These are phyloP conservation scores for Hemicordylus capensis DNA, from an alignment of 2,113 vertebrate species.

Conservation along the genomic window DNA sequence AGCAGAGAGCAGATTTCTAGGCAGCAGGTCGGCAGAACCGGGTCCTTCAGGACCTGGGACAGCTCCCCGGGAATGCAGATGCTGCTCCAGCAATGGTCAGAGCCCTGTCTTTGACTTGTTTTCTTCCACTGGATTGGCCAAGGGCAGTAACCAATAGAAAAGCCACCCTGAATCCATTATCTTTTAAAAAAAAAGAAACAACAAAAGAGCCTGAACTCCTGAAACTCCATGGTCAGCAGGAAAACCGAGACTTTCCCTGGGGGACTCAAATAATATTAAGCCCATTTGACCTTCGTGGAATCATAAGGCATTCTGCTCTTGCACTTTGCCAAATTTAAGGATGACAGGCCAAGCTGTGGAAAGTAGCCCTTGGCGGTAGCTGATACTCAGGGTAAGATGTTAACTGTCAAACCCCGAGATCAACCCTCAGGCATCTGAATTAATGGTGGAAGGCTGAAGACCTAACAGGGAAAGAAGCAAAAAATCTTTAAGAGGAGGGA, in stretches of 20 bases:
- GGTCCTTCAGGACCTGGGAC: background rate
- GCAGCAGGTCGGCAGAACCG: too few relatives aligned
- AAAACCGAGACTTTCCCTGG: background rate
- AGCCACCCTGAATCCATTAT: background rate
- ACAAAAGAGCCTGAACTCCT: background rate
- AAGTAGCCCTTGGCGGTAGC: constrained; percentile 60
- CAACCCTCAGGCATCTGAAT: constrained; percentile 72
- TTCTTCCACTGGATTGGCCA: background rate
- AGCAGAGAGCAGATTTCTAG: background rate
- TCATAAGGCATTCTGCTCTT: constrained; percentile 18
- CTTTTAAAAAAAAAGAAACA: background rate
- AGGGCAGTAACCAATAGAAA: background rate
- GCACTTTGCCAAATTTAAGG: constrained; percentile 56
- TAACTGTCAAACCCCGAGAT: constrained; percentile 71
- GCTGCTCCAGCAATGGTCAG: background rate
- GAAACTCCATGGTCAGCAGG: background rate
- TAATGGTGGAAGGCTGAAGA: constrained; percentile 57
- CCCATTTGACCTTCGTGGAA: constrained; percentile 23
- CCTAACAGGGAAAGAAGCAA: background rate
- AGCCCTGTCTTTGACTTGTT: background rate
- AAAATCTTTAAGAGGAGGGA: background rate
- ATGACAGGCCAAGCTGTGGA: constrained; percentile 53
- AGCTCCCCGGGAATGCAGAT: background rate
- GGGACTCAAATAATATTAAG: background rate
- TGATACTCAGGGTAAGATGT: constrained; percentile 65